Evolutionary conservation across 1,140 invertebrate genomes (phyloP).

Genomic region (Drosophila ogumai): DNA sequence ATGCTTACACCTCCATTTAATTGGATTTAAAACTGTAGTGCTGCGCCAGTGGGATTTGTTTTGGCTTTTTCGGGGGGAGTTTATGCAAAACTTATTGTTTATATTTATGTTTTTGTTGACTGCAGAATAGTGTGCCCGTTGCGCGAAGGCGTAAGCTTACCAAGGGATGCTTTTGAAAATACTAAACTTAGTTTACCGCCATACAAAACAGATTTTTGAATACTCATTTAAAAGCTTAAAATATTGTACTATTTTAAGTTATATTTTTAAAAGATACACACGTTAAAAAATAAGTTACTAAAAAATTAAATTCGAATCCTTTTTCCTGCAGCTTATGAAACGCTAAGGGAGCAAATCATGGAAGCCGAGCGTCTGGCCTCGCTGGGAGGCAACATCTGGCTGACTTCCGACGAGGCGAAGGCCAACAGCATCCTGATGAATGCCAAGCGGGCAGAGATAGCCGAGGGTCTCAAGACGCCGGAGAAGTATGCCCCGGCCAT

Average conservation of each 20-base stretch:
- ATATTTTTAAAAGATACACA: too few relatives aligned
- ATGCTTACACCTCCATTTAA: constrained; percentile 7
- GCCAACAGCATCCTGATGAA: constrained; percentile 82
- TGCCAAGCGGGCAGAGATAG: constrained; percentile 75
- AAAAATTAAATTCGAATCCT: too few relatives aligned
- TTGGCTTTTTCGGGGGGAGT: too few relatives aligned
- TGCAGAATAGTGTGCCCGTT: constrained; percentile 2
- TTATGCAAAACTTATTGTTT: neutral
- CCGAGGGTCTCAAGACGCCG: constrained; percentile 74
- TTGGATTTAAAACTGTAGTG: too few relatives aligned
- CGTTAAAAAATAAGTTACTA: too few relatives aligned
- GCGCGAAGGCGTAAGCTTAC: neutral
- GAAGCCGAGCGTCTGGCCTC: constrained; percentile 70
- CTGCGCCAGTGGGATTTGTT: neutral
- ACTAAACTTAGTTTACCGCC: neutral
- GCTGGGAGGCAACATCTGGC: constrained; percentile 74
- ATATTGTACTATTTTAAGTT: neutral
- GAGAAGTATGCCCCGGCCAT: constrained; percentile 86
- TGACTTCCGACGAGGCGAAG: constrained; percentile 76
- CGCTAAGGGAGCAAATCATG: constrained; percentile 75
- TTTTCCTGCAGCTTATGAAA: constrained; percentile 64
- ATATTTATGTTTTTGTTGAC: neutral
- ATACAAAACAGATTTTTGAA: neutral
- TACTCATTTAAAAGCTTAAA: neutral
- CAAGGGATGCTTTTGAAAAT: neutral